Percentiles rank a stretch among this genome's conserved stretches.
These are phyloP conservation scores for Martes martes DNA, from an alignment of 2,113 vertebrate species.

Conservation along the genomic window DNA sequence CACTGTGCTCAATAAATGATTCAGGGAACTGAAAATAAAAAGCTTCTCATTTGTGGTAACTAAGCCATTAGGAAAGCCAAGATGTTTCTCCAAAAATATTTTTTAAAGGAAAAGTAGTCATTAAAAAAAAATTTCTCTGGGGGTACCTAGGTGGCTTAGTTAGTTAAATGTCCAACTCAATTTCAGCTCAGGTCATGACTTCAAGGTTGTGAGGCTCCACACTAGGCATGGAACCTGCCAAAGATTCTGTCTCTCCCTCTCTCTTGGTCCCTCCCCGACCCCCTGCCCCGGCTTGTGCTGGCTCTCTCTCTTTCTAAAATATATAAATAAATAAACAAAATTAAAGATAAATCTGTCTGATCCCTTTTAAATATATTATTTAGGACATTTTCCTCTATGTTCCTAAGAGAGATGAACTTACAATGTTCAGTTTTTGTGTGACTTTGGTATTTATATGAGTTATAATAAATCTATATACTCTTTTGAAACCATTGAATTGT, in stretches of 20 bases:
- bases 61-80: not conserved
- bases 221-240: not conserved
- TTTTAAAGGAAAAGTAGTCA: not conserved
- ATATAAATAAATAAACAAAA: not conserved
- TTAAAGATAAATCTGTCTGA: not conserved
- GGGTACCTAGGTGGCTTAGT: not conserved
- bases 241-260: not conserved
- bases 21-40: not conserved
- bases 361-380: slow-evolving; percentile 1
- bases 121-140: not conserved
- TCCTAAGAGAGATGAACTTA: not conserved
- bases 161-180: not conserved
- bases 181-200: not conserved
- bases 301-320: not conserved
- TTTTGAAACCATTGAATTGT: not conserved
- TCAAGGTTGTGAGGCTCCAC: not conserved
- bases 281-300: not conserved
- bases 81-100: not conserved
- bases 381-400: not conserved
- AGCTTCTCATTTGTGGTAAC: not conserved
- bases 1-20: not conserved
- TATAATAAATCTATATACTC: not conserved
- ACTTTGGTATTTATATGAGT: not conserved
- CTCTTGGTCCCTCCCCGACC: not conserved
- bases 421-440: not conserved